These are phyloP conservation scores for Lepidocyrtinus sp. DNA, from an alignment of 2,888 invertebrate species.

Conservation along the genomic window DNA sequence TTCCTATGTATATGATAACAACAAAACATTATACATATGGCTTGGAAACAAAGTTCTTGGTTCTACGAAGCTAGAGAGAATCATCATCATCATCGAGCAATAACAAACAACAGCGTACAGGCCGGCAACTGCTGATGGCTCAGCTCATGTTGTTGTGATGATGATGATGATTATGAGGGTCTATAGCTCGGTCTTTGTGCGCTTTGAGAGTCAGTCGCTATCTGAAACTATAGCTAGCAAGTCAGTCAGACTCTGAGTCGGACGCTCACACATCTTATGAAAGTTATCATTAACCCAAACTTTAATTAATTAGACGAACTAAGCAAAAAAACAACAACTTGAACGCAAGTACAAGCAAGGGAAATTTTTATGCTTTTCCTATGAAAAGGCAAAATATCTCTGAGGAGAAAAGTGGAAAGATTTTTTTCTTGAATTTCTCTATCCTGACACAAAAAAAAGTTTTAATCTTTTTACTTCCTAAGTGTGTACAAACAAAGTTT, in stretches of 20 bases:
- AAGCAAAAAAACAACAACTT: not conserved
- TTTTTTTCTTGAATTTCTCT: not conserved
- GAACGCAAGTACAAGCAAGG: not conserved
- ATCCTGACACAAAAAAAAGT: not conserved
- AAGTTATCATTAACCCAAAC: not conserved
- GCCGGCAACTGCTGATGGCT: conserved; percentile 59
- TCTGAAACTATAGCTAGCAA: conserved; percentile 48
- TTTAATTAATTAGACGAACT: not conserved
- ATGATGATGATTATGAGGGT: conserved; percentile 42
- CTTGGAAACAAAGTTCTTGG: not conserved
- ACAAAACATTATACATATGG: conserved; percentile 42
- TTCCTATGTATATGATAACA: conserved; percentile 32
- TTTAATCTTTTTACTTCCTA: not conserved
- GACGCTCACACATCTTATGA: not conserved
- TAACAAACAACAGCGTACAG: conserved; percentile 55
- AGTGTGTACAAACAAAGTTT: no score
- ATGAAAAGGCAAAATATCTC: not conserved
- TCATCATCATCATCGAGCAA: conserved; percentile 41
- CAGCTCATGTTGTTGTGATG: conserved; percentile 46
- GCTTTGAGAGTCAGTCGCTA: conserved; percentile 42
- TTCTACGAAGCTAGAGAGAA: not conserved
- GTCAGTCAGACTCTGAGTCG: conserved; percentile 48
- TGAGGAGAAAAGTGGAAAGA: not conserved
- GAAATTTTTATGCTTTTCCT: no score
- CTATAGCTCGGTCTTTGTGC: conserved; percentile 57